Conservation (phyloP, 1,140 invertebrate genomes). For the Saccostrea cuccullata region DNA sequence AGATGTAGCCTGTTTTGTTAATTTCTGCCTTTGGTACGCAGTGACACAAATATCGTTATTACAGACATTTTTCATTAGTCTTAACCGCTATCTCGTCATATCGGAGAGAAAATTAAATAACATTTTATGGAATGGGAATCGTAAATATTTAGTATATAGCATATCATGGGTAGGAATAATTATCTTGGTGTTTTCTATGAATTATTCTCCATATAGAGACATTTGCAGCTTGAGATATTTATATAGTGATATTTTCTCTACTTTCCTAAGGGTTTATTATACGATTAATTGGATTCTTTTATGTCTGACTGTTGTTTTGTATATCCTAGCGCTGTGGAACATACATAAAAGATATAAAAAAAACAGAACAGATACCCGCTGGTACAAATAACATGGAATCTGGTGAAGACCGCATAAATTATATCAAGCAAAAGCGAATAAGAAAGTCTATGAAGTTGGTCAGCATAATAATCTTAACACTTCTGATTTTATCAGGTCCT, state of each 20-base stretch:
- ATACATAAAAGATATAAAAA: background rate
- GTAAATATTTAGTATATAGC: background rate
- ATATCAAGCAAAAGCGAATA: too few relatives aligned
- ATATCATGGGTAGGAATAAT: background rate
- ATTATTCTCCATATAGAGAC: background rate
- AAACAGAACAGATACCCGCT: background rate
- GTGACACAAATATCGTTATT: background rate
- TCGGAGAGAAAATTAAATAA: background rate
- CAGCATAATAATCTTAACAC: too few relatives aligned
- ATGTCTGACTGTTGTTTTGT: background rate
- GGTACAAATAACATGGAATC: too few relatives aligned
- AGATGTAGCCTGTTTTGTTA: background rate
- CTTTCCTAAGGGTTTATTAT: background rate
- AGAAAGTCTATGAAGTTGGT: too few relatives aligned
- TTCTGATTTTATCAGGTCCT: too few relatives aligned
- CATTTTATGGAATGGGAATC: conserved; percentile 7
- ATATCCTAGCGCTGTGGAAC: background rate
- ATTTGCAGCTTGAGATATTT: background rate
- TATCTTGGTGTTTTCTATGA: background rate
- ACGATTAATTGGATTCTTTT: background rate
- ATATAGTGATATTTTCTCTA: background rate
- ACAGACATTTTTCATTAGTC: background rate
- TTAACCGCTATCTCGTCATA: background rate
- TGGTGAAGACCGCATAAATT: too few relatives aligned
- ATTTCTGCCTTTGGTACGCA: background rate